Evolutionary conservation across 2,888 invertebrate genomes (phyloP).

Genomic region (Abrostola triplasia): DNA sequence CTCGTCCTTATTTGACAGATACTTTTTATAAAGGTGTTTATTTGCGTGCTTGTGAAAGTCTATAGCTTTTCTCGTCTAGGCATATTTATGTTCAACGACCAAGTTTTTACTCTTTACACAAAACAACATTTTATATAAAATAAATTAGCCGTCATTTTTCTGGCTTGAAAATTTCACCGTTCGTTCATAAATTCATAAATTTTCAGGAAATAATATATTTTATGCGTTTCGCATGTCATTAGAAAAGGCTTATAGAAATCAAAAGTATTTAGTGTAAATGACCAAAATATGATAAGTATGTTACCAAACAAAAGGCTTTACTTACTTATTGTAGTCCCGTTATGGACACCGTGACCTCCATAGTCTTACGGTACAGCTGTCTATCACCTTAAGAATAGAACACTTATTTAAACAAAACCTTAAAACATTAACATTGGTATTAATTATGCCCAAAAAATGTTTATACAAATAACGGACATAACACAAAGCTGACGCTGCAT

Average conservation of each 20-base stretch:
- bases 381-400: not conserved
- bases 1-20: too few species aligned
- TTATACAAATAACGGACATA: slow-evolving; percentile 3
- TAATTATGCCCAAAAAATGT: not conserved
- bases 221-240: not conserved
- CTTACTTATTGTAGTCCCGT: slow-evolving; percentile 32
- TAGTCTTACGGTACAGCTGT: slow-evolving; percentile 24
- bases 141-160: slow-evolving; percentile 1
- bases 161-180: slow-evolving; percentile 1
- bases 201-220: not conserved
- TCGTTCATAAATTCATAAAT: not conserved
- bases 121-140: not conserved
- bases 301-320: slow-evolving; percentile 31
- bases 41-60: too few species aligned
- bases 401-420: not conserved
- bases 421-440: not conserved
- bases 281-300: slow-evolving; percentile 15
- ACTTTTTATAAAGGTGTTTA: too few species aligned
- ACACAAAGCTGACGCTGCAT: not conserved
- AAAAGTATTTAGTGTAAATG: slow-evolving; percentile 7
- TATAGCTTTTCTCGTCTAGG: too few species aligned
- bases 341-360: slow-evolving; percentile 22
- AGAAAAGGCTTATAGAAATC: slow-evolving; percentile 6
- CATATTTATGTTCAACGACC: too few species aligned
- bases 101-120: too few species aligned